These are phyloP conservation scores for Rhagonycha fulva DNA, from an alignment of 2,888 invertebrate species.

Conservation along the genomic window DNA sequence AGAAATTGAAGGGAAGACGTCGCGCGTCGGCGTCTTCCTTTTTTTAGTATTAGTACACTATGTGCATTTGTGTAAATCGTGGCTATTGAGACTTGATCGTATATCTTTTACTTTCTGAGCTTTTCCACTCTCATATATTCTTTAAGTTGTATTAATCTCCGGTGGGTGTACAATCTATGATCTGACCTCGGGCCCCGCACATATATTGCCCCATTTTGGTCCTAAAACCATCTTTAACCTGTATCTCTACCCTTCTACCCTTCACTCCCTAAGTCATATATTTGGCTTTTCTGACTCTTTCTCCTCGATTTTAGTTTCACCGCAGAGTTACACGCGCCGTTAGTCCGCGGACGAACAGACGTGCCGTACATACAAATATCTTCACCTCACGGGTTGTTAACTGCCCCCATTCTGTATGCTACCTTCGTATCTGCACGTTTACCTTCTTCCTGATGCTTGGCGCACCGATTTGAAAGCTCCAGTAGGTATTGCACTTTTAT, in stretches of 20 bases:
- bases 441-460: slow-evolving; percentile 32
- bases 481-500: slow-evolving; percentile 12
- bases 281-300: slow-evolving; percentile 36
- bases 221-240: slow-evolving; percentile 6
- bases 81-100: slow-evolving; percentile 16
- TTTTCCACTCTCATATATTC: slow-evolving; percentile 21
- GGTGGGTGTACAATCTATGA: slow-evolving; percentile 32
- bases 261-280: slow-evolving; percentile 36
- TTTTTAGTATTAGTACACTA: neutral
- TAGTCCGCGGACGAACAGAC: slow-evolving; percentile 48
- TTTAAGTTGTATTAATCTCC: slow-evolving; percentile 33
- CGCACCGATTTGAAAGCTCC: slow-evolving; percentile 26
- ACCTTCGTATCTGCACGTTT: slow-evolving; percentile 40
- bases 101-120: slow-evolving; percentile 15
- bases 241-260: slow-evolving; percentile 33
- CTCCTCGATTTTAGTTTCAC: slow-evolving; percentile 38
- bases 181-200: slow-evolving; percentile 27
- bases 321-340: slow-evolving; percentile 54
- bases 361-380: slow-evolving; percentile 40
- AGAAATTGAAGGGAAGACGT: neutral
- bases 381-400: slow-evolving; percentile 43
- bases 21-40: neutral
- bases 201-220: slow-evolving; percentile 33
- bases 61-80: slow-evolving; percentile 1
- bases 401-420: slow-evolving; percentile 45